phyloP scores from a whole-genome alignment of 2,113 vertebrate species.

The Speoplatyrhinus poulsoni region DNA sequence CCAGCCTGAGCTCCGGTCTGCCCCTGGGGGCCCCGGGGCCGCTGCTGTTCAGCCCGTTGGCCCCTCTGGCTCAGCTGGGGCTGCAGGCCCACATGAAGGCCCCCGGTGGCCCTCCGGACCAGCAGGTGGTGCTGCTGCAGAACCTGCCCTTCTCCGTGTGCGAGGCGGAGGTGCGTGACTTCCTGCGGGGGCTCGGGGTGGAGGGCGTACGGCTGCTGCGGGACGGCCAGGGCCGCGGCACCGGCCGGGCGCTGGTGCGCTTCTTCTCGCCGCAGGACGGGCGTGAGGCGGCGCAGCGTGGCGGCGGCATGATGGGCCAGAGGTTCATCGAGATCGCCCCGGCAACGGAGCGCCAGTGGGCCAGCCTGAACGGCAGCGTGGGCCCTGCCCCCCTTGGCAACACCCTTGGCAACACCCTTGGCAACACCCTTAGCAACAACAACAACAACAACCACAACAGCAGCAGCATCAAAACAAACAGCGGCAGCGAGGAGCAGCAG shows the following conservation, averaged over 20 bases:
- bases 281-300: slow-evolving; percentile 92
- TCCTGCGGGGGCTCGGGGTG: slow-evolving; percentile 91
- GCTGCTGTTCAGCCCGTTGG: slow-evolving; percentile 91
- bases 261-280: slow-evolving; percentile 96
- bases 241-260: slow-evolving; percentile 91
- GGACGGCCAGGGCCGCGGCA: slow-evolving; percentile 89
- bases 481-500: slow-evolving; percentile 55
- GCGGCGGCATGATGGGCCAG: slow-evolving; percentile 93
- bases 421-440: slow-evolving; percentile 28
- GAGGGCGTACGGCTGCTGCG: slow-evolving; percentile 87
- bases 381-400: slow-evolving; percentile 64
- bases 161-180: slow-evolving; percentile 91
- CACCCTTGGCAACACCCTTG: too few species aligned
- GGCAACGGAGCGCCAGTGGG: slow-evolving; percentile 93
- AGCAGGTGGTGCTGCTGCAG: slow-evolving; percentile 90
- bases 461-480: slow-evolving; percentile 10
- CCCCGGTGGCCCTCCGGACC: slow-evolving; percentile 83
- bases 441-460: slow-evolving; percentile 58
- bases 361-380: slow-evolving; percentile 76
- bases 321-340: slow-evolving; percentile 92
- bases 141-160: slow-evolving; percentile 91
- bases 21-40: slow-evolving; percentile 86
- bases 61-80: slow-evolving; percentile 86
- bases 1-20: slow-evolving; percentile 85
- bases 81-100: slow-evolving; percentile 90